Evolutionary conservation across 2,797 vertebrate genomes (phyloP).

Genomic region (Chanos chanos): DNA sequence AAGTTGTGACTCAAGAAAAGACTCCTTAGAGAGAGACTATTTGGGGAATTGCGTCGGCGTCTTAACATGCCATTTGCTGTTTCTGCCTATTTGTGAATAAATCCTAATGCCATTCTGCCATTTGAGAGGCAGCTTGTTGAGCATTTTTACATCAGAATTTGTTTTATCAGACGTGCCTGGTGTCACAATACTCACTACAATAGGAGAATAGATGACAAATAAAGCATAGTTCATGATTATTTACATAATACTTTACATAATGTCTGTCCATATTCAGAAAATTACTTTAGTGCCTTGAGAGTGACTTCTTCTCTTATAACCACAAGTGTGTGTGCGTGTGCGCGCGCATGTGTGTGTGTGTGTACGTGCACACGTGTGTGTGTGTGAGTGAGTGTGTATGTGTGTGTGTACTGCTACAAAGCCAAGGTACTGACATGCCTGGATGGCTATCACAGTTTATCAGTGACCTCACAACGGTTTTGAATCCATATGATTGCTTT

Average conservation of each 20-base stretch:
- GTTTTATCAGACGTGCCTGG: no score
- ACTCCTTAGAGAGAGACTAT: conserved; percentile 16
- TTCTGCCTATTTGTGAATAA: not conserved
- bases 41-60: conserved; percentile 22
- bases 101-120: not conserved
- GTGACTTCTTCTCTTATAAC: no score
- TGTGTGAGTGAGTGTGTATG: not conserved
- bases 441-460: no score
- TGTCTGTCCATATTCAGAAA: no score
- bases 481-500: no score
- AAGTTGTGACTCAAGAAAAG: conserved; percentile 8
- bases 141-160: not conserved
- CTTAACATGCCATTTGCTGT: not conserved
- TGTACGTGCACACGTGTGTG: not conserved
- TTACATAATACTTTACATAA: no score
- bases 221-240: no score
- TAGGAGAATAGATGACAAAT: not conserved
- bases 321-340: not conserved
- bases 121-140: no score
- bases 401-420: not conserved
- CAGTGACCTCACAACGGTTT: no score
- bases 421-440: no score
- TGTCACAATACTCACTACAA: no score
- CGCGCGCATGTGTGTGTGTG: not conserved
- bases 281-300: no score